Evolutionary conservation across 1,140 invertebrate species (phyloP), one percentile per base, ranked within the genome.

Genomic region (Drosophila novamexicana): DNA sequence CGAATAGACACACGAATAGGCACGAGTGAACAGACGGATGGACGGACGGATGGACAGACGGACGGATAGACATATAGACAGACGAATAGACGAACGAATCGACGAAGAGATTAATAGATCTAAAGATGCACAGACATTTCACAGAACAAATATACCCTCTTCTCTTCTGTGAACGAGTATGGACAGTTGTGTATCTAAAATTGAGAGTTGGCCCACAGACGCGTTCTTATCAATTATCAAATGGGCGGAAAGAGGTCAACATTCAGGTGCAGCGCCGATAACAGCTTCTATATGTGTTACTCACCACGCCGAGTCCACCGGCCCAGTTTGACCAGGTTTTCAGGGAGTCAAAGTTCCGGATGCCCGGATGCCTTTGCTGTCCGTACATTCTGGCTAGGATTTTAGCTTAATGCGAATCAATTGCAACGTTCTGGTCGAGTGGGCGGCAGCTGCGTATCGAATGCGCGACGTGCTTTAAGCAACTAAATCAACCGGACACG

Each of bases 241-340:
- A 22, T 22, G 22, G 22, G 34, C 22, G 57, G 22, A 79, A 76
- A 59, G 79, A 67, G 81, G 81, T 77, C 81, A 52, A 50, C 34
- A 45, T 69, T 57, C 44, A 7, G 12, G n/a, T 50, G 14, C 57
- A 18, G 7, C 50, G 9, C 3, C 7, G 39, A 40, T 40, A 40
- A 1, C 39, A 40, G 39, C 39, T 40, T 6, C 39, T 1, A 12
- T 59, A 29, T 22, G 22, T 22, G 16, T 67, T 74, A 90, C 90
- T 75, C 71, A 91, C 90, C 90, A 90, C 47, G 42, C 90, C 81
- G 14, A 91, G 78, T 45, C 36, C 53, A 59, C 82, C 85, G 42
- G 90, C 90, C 82, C 85, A 91, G 32, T 57, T 49, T 56, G 47
- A 47, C 58, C 52, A 69, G 49, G 53, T 69, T 61, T 57, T 71